These are phyloP conservation scores for Drosophila littoralis DNA, from an alignment of 1,140 invertebrate genomes.

Conservation along the genomic window DNA sequence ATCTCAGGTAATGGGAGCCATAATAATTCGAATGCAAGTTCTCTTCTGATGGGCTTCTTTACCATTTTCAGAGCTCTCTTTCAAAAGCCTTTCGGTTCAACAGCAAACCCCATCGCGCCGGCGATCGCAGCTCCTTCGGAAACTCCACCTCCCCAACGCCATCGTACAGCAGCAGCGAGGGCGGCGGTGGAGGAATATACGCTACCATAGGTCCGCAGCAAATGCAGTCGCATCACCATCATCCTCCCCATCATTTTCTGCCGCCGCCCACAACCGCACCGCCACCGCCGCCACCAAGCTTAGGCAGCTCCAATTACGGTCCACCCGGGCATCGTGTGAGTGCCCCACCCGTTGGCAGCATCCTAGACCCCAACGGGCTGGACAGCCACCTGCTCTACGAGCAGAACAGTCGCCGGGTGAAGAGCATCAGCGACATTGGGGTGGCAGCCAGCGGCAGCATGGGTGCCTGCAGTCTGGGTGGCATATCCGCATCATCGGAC, in stretches of 20 bases:
- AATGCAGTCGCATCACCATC: constrained; percentile 84
- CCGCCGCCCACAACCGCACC: constrained; percentile 86
- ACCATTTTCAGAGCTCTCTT: constrained; percentile 71
- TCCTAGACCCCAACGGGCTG: constrained; percentile 50
- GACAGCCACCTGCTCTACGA: constrained; percentile 68
- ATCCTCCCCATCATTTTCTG: constrained; percentile 73
- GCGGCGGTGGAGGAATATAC: constrained; percentile 84
- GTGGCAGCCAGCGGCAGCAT: constrained; percentile 84
- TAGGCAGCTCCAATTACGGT: constrained; percentile 60
- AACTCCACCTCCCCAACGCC: constrained; percentile 84
- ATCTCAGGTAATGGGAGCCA: constrained; percentile 72
- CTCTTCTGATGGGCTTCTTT: background rate
- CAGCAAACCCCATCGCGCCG: constrained; percentile 71
- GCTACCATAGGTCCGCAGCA: constrained; percentile 84
- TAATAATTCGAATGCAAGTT: background rate
- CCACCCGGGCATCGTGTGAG: constrained; percentile 84
- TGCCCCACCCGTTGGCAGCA: constrained; percentile 84
- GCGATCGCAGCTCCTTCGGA: constrained; percentile 78
- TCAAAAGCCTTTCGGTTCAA: constrained; percentile 84
- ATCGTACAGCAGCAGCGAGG: constrained; percentile 84
- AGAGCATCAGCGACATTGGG: constrained; percentile 90
- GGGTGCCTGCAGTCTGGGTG: constrained; percentile 83
- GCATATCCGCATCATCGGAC: constrained; percentile 72
- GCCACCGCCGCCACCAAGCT: constrained; percentile 82
- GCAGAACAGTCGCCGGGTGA: constrained; percentile 87